These are phyloP conservation scores for Falco punctatus DNA, from an alignment of 2,113 vertebrate genomes.

Conservation along the genomic window DNA sequence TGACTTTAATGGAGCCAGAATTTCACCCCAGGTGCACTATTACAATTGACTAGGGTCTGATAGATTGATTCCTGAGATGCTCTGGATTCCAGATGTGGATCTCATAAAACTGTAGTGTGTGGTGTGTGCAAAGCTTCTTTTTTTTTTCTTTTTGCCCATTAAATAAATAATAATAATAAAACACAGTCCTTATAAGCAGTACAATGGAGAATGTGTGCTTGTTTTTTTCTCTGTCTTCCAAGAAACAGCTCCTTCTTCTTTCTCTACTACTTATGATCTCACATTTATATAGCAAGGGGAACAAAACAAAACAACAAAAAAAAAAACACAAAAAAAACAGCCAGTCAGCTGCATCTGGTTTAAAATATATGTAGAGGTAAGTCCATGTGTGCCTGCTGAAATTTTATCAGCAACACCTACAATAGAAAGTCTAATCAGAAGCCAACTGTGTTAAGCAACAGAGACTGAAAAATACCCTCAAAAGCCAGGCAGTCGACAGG, in stretches of 20 bases:
- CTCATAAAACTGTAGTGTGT: slow-evolving; percentile 43
- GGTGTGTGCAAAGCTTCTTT: background rate
- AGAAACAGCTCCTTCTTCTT: slow-evolving; percentile 13
- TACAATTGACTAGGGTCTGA: slow-evolving; percentile 65
- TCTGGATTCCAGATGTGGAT: slow-evolving; percentile 71
- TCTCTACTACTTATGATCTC: background rate
- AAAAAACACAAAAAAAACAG: background rate
- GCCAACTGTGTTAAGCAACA: background rate
- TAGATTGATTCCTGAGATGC: slow-evolving; percentile 70
- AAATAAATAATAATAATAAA: slow-evolving; percentile 53
- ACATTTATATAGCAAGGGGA: background rate
- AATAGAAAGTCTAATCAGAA: slow-evolving; percentile 46
- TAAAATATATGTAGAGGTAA: background rate
- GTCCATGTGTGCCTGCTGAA: slow-evolving; percentile 45
- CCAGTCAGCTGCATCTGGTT: background rate
- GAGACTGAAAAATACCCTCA: background rate
- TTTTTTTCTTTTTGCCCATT: background rate
- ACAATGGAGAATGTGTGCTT: background rate
- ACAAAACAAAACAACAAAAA: too few species aligned
- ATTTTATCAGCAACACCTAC: slow-evolving; percentile 48
- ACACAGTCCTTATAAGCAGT: background rate
- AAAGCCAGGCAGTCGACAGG: background rate
- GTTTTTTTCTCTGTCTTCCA: background rate
- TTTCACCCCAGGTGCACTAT: slow-evolving; percentile 68
- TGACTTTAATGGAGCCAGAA: slow-evolving; percentile 60